A percentile compares a stretch with the other conserved stretches of the same genome.
Evolutionary conservation across 1,140 invertebrate species (phyloP).

Genomic region (Sweltsa coloradensis): DNA sequence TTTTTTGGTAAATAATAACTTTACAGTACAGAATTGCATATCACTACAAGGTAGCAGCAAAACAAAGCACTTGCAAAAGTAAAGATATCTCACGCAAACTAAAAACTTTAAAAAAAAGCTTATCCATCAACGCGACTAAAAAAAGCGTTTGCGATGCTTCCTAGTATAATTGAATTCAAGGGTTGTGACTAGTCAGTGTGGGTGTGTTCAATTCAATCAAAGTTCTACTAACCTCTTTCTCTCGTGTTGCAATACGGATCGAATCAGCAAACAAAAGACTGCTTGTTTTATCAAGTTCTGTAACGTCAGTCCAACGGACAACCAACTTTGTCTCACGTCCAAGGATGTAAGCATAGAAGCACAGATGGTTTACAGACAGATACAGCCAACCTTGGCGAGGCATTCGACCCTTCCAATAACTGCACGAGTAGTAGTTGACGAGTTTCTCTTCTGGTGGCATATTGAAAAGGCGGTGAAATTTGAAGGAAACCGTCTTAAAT

Average conservation of each 20-base stretch:
- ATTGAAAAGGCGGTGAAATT: slow-evolving; percentile 82
- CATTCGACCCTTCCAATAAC: slow-evolving; percentile 84
- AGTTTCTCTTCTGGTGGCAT: slow-evolving; percentile 89
- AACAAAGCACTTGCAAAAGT: no score
- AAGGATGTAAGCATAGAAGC: slow-evolving; percentile 91
- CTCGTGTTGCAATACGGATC: slow-evolving; percentile 70
- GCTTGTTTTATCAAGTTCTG: slow-evolving; percentile 58
- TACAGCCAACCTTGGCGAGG: slow-evolving; percentile 94
- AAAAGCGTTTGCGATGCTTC: no score
- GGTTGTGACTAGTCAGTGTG: no score
- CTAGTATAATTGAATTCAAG: no score
- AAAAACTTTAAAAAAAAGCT: no score
- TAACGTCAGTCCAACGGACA: slow-evolving; percentile 73
- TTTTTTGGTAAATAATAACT: no score
- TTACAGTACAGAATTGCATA: no score
- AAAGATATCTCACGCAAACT: no score
- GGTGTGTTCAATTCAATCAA: no score
- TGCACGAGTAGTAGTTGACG: slow-evolving; percentile 91
- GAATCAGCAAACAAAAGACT: slow-evolving; percentile 75
- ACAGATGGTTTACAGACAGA: slow-evolving; percentile 88
- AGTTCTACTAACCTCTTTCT: slow-evolving; percentile 50
- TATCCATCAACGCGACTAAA: no score
- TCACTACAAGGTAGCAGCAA: no score
- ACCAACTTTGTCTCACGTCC: slow-evolving; percentile 81
- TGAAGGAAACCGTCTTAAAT: slow-evolving; percentile 68